These are phyloP conservation scores for Lobophora halterata DNA, from an alignment of 2,888 invertebrate genomes.

Conservation along the genomic window DNA sequence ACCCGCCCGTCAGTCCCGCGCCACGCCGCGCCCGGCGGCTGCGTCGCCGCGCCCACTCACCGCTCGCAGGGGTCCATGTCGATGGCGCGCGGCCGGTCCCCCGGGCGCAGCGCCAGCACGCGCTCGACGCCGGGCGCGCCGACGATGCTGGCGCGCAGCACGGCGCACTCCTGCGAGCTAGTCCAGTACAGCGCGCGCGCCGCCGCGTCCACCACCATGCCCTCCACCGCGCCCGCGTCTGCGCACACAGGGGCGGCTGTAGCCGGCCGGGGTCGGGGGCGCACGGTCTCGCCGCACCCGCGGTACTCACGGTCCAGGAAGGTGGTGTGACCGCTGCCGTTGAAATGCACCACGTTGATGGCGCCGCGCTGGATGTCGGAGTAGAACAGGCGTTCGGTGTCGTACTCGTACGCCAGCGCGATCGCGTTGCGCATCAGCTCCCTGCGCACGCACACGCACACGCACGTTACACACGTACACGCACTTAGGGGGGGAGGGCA, in stretches of 20 bases:
- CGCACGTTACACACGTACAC: not conserved
- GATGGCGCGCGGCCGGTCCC: constrained; percentile 92
- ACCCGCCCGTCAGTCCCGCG: constrained; percentile 22
- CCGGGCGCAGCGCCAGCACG: constrained; percentile 83
- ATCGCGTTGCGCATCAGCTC: constrained; percentile 92
- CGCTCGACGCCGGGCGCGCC: constrained; percentile 45
- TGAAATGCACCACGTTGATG: constrained; percentile 90
- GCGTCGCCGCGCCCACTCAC: not conserved
- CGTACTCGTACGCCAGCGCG: constrained; percentile 90
- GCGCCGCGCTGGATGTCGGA: constrained; percentile 94
- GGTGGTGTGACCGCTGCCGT: constrained; percentile 86
- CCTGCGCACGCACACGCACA: constrained; percentile 44
- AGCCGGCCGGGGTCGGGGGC: not conserved
- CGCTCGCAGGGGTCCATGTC: constrained; percentile 89
- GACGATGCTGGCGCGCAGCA: constrained; percentile 42
- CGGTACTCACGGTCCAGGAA: constrained; percentile 83
- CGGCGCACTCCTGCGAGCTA: constrained; percentile 87
- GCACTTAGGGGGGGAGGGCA: not conserved
- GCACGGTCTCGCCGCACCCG: not conserved
- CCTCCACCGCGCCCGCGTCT: constrained; percentile 93
- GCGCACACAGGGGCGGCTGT: constrained; percentile 11
- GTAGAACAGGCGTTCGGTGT: constrained; percentile 86
- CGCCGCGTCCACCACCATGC: constrained; percentile 87
- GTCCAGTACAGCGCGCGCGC: constrained; percentile 91
- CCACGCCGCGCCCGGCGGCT: not conserved